Evolutionary conservation across 2,113 vertebrate genomes (phyloP).

Genomic region (Chloropsis cyanopogon): DNA sequence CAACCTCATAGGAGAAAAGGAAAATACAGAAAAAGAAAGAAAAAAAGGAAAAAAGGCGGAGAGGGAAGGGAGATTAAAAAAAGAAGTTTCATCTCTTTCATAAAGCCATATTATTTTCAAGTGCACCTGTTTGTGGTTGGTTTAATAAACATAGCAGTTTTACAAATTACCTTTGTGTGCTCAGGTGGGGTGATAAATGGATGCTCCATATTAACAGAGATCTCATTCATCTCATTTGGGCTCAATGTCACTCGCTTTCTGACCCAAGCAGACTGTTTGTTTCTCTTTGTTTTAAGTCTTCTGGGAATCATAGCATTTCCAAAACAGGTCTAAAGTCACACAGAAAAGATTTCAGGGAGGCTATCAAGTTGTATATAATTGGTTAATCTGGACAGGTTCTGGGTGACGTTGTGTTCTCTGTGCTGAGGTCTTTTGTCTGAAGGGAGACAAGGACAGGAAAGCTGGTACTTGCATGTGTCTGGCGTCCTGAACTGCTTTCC

Average conservation of each 20-base stretch:
- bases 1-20: neutral
- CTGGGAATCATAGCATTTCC: neutral
- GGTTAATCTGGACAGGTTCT: neutral
- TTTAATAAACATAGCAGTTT: neutral
- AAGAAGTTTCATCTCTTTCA: neutral
- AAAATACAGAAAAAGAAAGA: neutral
- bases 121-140: neutral
- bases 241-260: neutral
- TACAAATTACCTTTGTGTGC: neutral
- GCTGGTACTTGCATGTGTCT: neutral
- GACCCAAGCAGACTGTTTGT: neutral
- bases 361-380: neutral
- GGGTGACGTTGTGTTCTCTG: neutral
- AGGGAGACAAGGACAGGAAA: neutral
- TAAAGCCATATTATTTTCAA: neutral
- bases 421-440: neutral
- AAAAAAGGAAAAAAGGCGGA: accelerated
- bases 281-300: neutral
- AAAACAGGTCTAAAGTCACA: neutral
- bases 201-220: neutral
- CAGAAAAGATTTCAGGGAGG: neutral
- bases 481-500: neutral
- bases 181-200: neutral
- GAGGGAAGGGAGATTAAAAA: accelerated
- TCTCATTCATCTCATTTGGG: neutral